Evolutionary conservation across 2,797 vertebrate species (phyloP).

Genomic region (Gymnocypris eckloni): DNA sequence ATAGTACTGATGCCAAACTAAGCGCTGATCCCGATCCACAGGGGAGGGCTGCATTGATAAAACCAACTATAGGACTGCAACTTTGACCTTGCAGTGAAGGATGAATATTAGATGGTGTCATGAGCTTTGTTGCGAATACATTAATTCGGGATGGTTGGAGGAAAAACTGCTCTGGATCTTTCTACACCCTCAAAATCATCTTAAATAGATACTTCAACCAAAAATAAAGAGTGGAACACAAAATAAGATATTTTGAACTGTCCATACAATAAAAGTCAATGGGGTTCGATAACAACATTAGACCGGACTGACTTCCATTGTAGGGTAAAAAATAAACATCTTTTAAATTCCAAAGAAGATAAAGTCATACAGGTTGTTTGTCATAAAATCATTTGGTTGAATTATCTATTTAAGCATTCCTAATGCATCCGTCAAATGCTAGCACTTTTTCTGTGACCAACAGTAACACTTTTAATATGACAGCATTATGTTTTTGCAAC

Average conservation of each 20-base stretch:
- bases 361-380: background rate
- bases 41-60: slow-evolving; percentile 36
- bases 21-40: slow-evolving; percentile 19
- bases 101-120: slow-evolving; percentile 14
- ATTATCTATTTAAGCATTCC: background rate
- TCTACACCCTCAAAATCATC: background rate
- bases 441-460: background rate
- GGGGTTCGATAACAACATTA: background rate
- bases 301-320: background rate
- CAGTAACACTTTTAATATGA: background rate
- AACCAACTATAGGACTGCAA: slow-evolving; percentile 15
- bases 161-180: background rate
- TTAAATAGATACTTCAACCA: background rate
- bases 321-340: background rate
- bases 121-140: background rate
- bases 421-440: background rate
- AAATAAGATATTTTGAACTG: background rate
- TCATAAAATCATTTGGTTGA: background rate
- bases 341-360: background rate
- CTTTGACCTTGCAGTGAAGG: slow-evolving; percentile 32
- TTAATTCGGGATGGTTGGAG: background rate
- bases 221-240: background rate
- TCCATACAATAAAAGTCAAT: background rate
- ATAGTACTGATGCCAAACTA: slow-evolving; percentile 38
- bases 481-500: slow-evolving; percentile 11